Evolutionary conservation across 2,888 invertebrate species (phyloP), one percentile per base, ranked within the genome.

Genomic region (Xestobium rufovillosum): DNA sequence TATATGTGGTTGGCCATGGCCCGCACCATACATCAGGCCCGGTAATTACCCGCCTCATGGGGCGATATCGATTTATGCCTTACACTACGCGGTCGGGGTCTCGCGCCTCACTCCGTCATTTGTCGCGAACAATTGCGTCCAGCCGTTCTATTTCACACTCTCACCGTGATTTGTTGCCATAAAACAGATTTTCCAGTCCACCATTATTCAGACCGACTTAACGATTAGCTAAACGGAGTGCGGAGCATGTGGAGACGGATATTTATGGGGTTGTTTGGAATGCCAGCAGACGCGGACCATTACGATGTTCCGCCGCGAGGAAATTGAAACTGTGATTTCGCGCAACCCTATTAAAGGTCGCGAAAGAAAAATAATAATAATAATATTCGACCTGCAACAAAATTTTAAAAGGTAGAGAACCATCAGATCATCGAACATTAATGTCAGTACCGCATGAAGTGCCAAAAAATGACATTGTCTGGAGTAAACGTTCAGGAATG

Each of bases 51-150:
- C 49, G 49, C 50, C 51, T 55, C 55, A 52, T 48, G 53, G 51
- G 52, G 56, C 46, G 56, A 45, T 45, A 43, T 49, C 51, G 54
- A 57, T 57, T 54, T 57, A 57, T 53, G 55, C 46, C 50, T 43
- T 43, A 42, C 52, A 47, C 41, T 39, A 43, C 53, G 36, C 57
- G 40, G 51, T 50, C 48, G 58, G 56, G 53, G 51, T 51, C 58
- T 47, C 51, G 51, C 57, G 50, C 54, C 51, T 53, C 49, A 51
- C 51, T 42, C 46, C 56, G 54, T 54, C 54, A 55, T 55, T 56
- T 55, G 56, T 56, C 56, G 56, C 56, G 51, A 52, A 56, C 56
- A 56, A 56, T 56, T 50, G 56, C 55, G 46, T 54, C 55, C 56
- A 50, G 49, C 54, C 50, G 54, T 49, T 50, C 47, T 54, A 55